Evolutionary conservation across 2,113 vertebrate species (phyloP).

Genomic region (Apodemus sylvaticus): DNA sequence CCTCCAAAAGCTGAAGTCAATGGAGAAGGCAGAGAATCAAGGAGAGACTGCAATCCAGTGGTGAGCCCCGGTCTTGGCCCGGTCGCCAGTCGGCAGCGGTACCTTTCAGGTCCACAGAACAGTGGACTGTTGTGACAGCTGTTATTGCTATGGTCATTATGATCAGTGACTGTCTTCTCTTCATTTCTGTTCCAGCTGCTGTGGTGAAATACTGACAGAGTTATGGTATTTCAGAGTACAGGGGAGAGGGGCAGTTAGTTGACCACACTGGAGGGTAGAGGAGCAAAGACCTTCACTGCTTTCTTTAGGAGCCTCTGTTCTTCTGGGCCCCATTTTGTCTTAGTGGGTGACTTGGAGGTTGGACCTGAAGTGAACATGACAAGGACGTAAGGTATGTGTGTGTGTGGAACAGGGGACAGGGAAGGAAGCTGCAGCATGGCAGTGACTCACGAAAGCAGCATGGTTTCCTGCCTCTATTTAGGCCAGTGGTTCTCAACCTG

Average conservation of each 20-base stretch:
- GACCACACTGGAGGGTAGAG: background rate
- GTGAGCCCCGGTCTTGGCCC: no score
- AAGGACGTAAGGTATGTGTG: no score
- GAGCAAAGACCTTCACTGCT: background rate
- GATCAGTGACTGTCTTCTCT: background rate
- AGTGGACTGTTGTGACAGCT: background rate
- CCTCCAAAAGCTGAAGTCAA: background rate
- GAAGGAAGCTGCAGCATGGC: background rate
- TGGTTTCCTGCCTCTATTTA: background rate
- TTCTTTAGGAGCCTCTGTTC: background rate
- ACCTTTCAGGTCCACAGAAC: background rate
- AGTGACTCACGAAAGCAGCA: background rate
- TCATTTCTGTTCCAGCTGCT: background rate
- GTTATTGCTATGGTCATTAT: background rate
- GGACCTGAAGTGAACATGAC: background rate
- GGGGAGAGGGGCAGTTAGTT: background rate
- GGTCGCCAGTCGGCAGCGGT: background rate
- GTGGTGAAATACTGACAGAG: background rate
- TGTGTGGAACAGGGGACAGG: no score
- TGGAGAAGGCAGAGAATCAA: background rate
- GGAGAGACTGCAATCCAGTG: background rate
- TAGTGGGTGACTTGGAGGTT: background rate
- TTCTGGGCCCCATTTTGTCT: background rate
- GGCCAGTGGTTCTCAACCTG: background rate
- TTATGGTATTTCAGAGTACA: no score